Evolutionary conservation across 2,888 invertebrate genomes (phyloP).

Genomic region (Palloptera scutellata): DNA sequence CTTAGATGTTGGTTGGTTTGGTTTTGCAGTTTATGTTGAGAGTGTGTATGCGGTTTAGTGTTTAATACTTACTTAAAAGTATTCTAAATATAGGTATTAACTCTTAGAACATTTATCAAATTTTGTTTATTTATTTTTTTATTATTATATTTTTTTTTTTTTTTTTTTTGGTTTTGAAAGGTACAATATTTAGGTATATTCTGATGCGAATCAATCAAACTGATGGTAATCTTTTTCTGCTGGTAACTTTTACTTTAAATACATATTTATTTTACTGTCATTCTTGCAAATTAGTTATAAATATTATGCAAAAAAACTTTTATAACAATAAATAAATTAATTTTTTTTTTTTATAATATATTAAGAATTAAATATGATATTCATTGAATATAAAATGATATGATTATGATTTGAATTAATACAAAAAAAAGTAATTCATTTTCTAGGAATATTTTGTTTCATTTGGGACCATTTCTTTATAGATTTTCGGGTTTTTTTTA

Average conservation of each 20-base stretch:
- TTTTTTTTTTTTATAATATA: slow-evolving; percentile 7
- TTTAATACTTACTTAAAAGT: background rate
- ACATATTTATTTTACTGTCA: background rate
- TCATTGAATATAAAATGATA: slow-evolving; percentile 26
- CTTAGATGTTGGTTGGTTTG: slow-evolving; percentile 12
- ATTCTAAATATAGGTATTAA: slow-evolving; percentile 17
- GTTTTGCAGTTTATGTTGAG: slow-evolving; percentile 13
- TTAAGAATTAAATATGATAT: slow-evolving; percentile 10
- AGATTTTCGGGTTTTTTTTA: background rate
- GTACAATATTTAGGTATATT: slow-evolving; percentile 31
- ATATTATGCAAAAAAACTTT: background rate
- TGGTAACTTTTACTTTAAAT: slow-evolving; percentile 8
- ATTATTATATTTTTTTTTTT: slow-evolving; percentile 16
- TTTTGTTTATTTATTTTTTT: slow-evolving; percentile 18
- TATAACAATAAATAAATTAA: background rate
- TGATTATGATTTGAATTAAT: slow-evolving; percentile 28
- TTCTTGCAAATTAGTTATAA: no score
- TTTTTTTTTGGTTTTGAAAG: slow-evolving; percentile 12
- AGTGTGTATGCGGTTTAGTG: background rate
- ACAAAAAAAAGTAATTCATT: slow-evolving; percentile 2
- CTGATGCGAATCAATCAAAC: slow-evolving; percentile 18
- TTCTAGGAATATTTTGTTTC: background rate
- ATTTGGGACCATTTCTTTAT: background rate
- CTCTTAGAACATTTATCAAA: slow-evolving; percentile 1
- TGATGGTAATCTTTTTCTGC: slow-evolving; percentile 10